Base-by-base conservation (phyloP, 2,888 invertebrate species). In the Euclidia mi region DNA sequence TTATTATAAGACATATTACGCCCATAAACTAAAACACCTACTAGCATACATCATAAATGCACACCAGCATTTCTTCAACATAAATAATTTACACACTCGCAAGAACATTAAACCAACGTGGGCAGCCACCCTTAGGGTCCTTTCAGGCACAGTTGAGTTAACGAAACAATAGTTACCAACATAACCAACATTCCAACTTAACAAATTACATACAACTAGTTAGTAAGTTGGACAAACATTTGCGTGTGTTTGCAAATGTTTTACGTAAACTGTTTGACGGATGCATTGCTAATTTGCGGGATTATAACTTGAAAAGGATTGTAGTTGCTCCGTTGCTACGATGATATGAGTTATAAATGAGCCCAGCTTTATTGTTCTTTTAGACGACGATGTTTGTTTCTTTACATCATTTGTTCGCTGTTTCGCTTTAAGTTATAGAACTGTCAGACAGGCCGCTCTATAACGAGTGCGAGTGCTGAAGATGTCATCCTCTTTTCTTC, bases 121-220 rank as follows among this genome's bases (percentile, higher is more conserved):
- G 14, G 32, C n/a, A n/a, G n/a, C n/a, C 11, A 11, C 34, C 43
- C 41, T 15, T 35, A 38, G 49, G 41, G 40, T 2, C 10, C 32
- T 38, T 42, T 25, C 37, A 37, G 43, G 18, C 43, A 51, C 51
- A 51, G 43, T 31, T 31, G 31, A 45, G 47, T 52, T 52, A 49
- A 50, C 42, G 15, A 40, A 55, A 56, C 57, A 51, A 56, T 46
- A n/a, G n/a, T n/a, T n/a, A 49, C 17, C 11, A 49, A 48, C 17
- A 49, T 41, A 31, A 41, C 31, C 2, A 32, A 42, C 28, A n/a
- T 28, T 6, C 12, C 38, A 56, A 65, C 52, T 70, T 41, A 35
- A 18, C n/a, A 61, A 61, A 65, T 70, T 56, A 69, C 40, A 65
- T 40, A 6, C n/a, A n/a, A n/a, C 20, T 44, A 58, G 69, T 58